Evolutionary conservation across 2,797 vertebrate genomes (phyloP).

Genomic region (Catostomus latipinnis): DNA sequence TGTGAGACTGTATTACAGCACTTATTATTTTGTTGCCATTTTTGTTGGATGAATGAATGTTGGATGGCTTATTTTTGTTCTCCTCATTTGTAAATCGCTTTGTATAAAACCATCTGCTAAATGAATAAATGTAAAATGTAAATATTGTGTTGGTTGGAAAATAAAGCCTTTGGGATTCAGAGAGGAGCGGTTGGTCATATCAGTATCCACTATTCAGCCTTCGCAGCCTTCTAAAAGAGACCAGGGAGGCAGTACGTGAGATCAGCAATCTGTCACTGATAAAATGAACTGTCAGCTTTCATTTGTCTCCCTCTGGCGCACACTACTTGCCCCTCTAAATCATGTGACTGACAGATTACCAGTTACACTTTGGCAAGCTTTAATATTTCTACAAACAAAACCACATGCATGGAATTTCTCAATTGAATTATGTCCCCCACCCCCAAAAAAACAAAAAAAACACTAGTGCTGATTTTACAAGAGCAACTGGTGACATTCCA

Average conservation of each 20-base stretch:
- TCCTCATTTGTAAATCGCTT: too few relatives aligned
- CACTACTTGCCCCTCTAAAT: slow-evolving; percentile 89
- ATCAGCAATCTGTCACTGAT: slow-evolving; percentile 93
- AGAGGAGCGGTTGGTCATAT: slow-evolving; percentile 63
- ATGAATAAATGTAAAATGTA: too few relatives aligned
- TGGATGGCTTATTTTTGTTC: too few relatives aligned
- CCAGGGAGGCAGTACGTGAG: slow-evolving; percentile 88
- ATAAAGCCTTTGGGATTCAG: slow-evolving; percentile 31
- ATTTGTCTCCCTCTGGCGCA: slow-evolving; percentile 88
- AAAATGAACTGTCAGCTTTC: slow-evolving; percentile 96
- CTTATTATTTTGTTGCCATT: too few relatives aligned
- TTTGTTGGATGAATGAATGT: too few relatives aligned
- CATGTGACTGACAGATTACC: slow-evolving; percentile 92
- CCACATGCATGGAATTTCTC: slow-evolving; percentile 25
- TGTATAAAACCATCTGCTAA: too few relatives aligned
- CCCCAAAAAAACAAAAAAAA: too few relatives aligned
- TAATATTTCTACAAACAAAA: slow-evolving; percentile 40
- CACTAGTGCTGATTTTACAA: slow-evolving; percentile 2
- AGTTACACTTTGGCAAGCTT: slow-evolving; percentile 75
- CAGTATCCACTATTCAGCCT: slow-evolving; percentile 81
- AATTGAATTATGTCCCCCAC: slow-evolving; percentile 8
- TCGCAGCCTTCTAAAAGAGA: slow-evolving; percentile 80
- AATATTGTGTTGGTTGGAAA: slow-evolving; percentile 13
- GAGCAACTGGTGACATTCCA: slow-evolving; percentile 7
- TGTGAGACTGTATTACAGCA: too few relatives aligned